phyloP scores from a whole-genome alignment of 2,797 vertebrate genomes.

The Dendrocincla tyrannina region DNA sequence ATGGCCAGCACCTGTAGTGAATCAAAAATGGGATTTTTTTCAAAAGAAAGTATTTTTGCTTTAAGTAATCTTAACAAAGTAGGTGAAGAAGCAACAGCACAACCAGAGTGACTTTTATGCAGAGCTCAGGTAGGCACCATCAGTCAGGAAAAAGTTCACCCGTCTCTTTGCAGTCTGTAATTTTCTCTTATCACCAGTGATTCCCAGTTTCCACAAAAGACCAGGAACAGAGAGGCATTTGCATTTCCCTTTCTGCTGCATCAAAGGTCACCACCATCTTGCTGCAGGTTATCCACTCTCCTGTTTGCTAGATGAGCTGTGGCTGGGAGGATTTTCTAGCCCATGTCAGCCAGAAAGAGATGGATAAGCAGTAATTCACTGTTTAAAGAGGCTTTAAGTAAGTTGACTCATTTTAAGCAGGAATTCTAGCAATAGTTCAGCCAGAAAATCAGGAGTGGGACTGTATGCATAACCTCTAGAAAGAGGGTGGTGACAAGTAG shows the following conservation, averaged over 20 bases:
- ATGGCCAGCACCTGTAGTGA: neutral
- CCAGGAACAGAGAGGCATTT: neutral
- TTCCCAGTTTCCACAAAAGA: neutral
- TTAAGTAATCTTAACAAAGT: neutral
- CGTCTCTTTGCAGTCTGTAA: neutral
- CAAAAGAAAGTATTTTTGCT: neutral
- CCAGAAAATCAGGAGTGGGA: slow-evolving; percentile 36
- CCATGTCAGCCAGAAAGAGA: neutral
- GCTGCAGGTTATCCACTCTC: neutral
- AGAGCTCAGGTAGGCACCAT: neutral
- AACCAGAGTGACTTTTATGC: neutral
- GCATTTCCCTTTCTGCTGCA: neutral
- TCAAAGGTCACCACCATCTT: neutral
- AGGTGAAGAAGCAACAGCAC: neutral
- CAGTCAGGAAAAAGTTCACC: neutral
- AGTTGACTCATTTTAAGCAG: slow-evolving; percentile 24
- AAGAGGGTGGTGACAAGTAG: slow-evolving; percentile 62
- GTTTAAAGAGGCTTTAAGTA: slow-evolving; percentile 1
- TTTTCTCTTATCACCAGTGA: neutral
- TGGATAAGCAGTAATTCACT: neutral
- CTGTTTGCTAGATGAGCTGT: neutral
- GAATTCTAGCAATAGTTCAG: slow-evolving; percentile 20
- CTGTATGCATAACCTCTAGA: slow-evolving; percentile 19
- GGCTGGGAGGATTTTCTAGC: neutral
- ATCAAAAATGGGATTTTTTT: neutral